Evolutionary conservation across 2,113 vertebrate genomes (phyloP), one percentile per base, ranked within the genome.

Genomic region (Taxidea taxus): DNA sequence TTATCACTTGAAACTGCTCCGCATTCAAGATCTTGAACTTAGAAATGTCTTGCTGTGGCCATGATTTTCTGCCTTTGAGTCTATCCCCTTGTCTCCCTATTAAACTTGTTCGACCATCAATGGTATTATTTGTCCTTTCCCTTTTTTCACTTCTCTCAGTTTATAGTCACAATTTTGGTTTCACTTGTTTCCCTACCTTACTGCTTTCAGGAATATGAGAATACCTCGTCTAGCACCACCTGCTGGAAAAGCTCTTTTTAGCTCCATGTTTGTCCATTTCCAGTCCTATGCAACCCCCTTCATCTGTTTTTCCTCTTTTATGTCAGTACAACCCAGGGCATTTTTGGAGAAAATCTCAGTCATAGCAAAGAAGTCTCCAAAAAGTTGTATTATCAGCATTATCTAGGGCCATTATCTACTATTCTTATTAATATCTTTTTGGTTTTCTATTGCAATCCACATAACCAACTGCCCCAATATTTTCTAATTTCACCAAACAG

Each of bases 291-390:
- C 12, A 90, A 83, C 7, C 4, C 3, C 34, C 37, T 25, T 25
- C 51, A 37, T 70, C 11, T 54, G 5, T 51, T 58, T 77, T 89
- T 64, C 44, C 34, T 92, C 20, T 83, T 13, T 84, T 88, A 25
- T 9, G 66, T 4, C 11, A 60, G 47, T 11, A 88, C 9, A 56
- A 44, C 42, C 37, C 68, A 51, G 34, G 13, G 4, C 3, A 1
- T 58, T 90, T 66, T 60, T 97, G 31, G 39, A 95, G 85, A 70
- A 91, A 83, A 97, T 77, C 7, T 31, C 29, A 81, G 44, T 49
- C 23, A 37, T 37, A 77, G 7, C 29, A 27, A 93, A 82, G 16
- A 60, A 8, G 7, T 77, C 27, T 95, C 20, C 58, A 58, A 37
- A 23, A 77, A 51, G 14, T 29, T 77, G 29, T n/a, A 51, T 39